phyloP scores from a whole-genome alignment of 1,140 invertebrate species.

The Melitaea cinxia region DNA sequence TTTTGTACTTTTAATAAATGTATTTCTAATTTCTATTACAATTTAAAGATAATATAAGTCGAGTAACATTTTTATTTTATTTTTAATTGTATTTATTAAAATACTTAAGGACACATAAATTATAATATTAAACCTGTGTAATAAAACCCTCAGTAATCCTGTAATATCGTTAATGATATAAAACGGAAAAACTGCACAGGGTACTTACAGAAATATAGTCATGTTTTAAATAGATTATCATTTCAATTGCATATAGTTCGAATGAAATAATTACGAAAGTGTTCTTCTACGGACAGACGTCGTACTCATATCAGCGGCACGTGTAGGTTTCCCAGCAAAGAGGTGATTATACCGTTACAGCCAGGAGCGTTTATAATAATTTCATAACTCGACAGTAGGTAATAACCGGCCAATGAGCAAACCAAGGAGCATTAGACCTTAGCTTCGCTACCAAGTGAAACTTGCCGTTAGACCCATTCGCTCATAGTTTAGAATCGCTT shows the following conservation, averaged over 20 bases:
- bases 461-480: not conserved
- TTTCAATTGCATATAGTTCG: not conserved
- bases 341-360: slow-evolving; percentile 49
- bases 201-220: too few species aligned
- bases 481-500: not conserved
- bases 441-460: slow-evolving; percentile 11
- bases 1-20: too few species aligned
- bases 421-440: slow-evolving; percentile 46
- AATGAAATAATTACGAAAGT: not conserved
- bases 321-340: slow-evolving; percentile 51
- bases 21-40: too few species aligned
- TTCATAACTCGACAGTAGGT: slow-evolving; percentile 54
- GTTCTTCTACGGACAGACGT: not conserved
- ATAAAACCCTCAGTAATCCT: too few species aligned
- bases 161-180: too few species aligned
- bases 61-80: too few species aligned
- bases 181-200: too few species aligned
- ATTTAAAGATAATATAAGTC: too few species aligned
- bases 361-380: slow-evolving; percentile 57
- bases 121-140: too few species aligned
- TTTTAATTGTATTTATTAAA: too few species aligned
- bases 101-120: too few species aligned
- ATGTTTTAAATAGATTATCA: too few species aligned
- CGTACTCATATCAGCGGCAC: slow-evolving; percentile 24
- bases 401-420: slow-evolving; percentile 46